Percentiles rank a stretch among this genome's conserved stretches.
Evolutionary conservation across 2,797 vertebrate genomes (phyloP).

Genomic region (Streptopelia turtur): DNA sequence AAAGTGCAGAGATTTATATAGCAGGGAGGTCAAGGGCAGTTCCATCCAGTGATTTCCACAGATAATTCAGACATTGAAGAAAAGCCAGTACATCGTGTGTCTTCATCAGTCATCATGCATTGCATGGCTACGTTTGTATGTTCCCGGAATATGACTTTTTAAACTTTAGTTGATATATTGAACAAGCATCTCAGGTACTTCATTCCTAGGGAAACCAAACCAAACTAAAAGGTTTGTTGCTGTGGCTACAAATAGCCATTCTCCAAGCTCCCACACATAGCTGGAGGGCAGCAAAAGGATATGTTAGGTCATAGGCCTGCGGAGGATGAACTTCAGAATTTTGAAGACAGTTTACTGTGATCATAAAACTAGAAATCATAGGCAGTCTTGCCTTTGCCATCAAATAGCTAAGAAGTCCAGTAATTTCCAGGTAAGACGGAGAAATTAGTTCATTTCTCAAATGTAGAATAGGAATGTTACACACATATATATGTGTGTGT

Average conservation of each 20-base stretch:
- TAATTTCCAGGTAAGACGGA: not conserved
- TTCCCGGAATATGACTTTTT: not conserved
- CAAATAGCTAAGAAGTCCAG: not conserved
- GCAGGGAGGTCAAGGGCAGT: not conserved
- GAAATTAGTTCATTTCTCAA: not conserved
- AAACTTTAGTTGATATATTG: not conserved
- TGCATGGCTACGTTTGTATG: not conserved
- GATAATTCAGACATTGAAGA: not conserved
- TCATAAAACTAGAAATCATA: not conserved
- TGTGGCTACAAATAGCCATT: not conserved
- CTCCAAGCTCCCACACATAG: not conserved
- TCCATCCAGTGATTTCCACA: not conserved
- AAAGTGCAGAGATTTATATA: not conserved
- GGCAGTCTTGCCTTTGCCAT: not conserved
- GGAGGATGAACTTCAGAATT: not conserved
- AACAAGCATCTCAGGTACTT: not conserved
- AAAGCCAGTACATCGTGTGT: not conserved
- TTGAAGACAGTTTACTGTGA: not conserved
- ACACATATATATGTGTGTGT: not conserved
- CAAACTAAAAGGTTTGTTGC: not conserved
- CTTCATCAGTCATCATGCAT: not conserved
- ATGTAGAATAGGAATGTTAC: not conserved
- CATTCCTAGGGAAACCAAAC: not conserved
- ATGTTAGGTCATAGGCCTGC: not conserved
- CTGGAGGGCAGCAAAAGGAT: not conserved